Evolutionary conservation across 2,888 invertebrate species (phyloP), one percentile per base, ranked within the genome.

Genomic region (Prosapia bicincta): DNA sequence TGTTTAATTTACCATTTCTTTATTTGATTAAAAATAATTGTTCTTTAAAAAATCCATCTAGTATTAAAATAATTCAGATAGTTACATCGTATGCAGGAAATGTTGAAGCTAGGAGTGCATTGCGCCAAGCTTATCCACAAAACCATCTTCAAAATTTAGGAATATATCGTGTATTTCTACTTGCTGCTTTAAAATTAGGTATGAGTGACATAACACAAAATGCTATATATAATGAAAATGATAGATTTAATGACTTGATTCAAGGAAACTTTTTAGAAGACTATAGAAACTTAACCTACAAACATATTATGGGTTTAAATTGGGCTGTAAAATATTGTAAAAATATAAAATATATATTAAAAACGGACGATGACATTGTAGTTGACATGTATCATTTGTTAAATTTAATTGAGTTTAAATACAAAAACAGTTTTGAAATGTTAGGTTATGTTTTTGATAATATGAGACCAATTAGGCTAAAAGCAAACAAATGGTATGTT

Each of bases 301-400:
- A 95, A 84, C 94, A 95, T 82, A 83, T 92, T 0, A 94, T 94
- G 93, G 94, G 94, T 0, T 83, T 95, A 43, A 88, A 89, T 80
- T 95, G 94, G 94, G 91, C 89, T 0, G 85, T 88, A 0, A 85
- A 85, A n/a, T 85, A 87, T 81, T 95, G 94, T 81, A 82, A 82
- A 0, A 85, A 86, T 13, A 88, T 90, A 0, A 87, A 88, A 76
- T 93, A 88, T 81, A 86, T 94, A 28, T 87, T 94, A 30, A 95
- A 95, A 88, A 90, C 93, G 84, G 95, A 95, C 83, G 94, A 95
- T 83, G 95, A 95, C 82, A 92, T 91, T 69, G 90, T 93, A 3
- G 88, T 92, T 23, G 91, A 94, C 84, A 84, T 94, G 26, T 89
- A 89, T 80, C 87, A 88, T 78, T 84, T 91, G 32, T 82, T 86